phyloP scores from a whole-genome alignment of 2,888 invertebrate species.

The Nycteola revayana region DNA sequence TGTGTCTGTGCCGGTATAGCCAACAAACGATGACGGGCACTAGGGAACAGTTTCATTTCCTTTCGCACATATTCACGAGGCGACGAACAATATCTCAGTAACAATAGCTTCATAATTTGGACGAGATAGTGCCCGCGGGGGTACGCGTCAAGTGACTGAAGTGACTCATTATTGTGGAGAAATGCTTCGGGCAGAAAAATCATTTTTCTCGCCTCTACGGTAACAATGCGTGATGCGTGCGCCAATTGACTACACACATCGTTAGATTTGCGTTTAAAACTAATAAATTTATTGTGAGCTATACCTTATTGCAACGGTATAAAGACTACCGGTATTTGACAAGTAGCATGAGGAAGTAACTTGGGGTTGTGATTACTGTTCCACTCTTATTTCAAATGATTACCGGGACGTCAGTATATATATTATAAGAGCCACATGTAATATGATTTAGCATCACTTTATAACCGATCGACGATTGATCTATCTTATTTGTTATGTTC shows the following conservation, averaged over 20 bases:
- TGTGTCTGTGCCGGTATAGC: slow-evolving; percentile 33
- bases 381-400: no score
- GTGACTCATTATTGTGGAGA: slow-evolving; percentile 75
- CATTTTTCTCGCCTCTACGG: slow-evolving; percentile 52
- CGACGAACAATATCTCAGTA: slow-evolving; percentile 72
- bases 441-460: no score
- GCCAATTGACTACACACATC: slow-evolving; percentile 19
- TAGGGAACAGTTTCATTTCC: slow-evolving; percentile 71
- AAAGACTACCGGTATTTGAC: no score
- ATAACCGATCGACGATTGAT: no score
- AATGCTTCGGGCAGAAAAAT: slow-evolving; percentile 64
- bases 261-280: no score
- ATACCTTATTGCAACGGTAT: no score
- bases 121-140: slow-evolving; percentile 67
- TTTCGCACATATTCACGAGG: slow-evolving; percentile 73
- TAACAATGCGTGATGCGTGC: slow-evolving; percentile 57
- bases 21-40: slow-evolving; percentile 56
- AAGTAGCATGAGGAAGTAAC: no score
- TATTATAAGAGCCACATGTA: no score
- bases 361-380: no score
- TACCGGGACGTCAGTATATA: no score
- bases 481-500: no score
- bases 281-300: no score
- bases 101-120: slow-evolving; percentile 76
- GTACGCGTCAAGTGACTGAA: slow-evolving; percentile 76